Percentiles rank a stretch among this genome's conserved stretches.
Evolutionary conservation across 1,140 invertebrate genomes (phyloP).

Genomic region (Trichomalopsis sarcophagae): DNA sequence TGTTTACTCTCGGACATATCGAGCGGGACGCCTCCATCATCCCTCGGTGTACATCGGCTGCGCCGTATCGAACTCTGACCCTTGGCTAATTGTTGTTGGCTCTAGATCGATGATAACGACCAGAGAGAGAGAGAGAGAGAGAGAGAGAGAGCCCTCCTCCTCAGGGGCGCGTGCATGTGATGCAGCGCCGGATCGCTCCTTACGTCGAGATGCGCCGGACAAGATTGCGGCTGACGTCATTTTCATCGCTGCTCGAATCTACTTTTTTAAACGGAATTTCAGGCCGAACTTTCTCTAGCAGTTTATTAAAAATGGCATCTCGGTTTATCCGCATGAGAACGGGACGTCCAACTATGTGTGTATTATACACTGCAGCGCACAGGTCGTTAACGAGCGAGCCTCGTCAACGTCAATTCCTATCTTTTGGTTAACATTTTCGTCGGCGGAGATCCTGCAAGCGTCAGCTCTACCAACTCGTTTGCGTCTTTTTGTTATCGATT

Average conservation of each 20-base stretch:
- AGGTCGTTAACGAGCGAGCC: neutral
- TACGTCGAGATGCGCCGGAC: neutral
- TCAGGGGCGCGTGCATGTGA: neutral
- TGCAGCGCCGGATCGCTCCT: neutral
- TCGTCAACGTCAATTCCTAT: conserved; percentile 24
- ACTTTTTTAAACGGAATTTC: no score
- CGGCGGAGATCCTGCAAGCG: neutral
- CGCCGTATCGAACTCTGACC: conserved; percentile 70
- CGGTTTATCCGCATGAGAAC: conserved; percentile 56
- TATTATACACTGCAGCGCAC: neutral
- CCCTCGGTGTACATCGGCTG: neutral
- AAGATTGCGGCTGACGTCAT: conserved; percentile 39
- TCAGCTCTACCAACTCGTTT: conserved; percentile 7
- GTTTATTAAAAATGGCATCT: conserved; percentile 46
- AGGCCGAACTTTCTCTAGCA: no score
- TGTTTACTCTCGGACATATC: conserved; percentile 65
- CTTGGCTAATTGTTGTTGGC: conserved; percentile 74
- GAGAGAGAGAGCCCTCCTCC: conserved; percentile 10
- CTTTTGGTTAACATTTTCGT: conserved; percentile 6
- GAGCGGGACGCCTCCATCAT: conserved; percentile 6
- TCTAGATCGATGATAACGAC: conserved; percentile 71
- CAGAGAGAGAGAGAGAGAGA: neutral
- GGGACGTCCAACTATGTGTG: conserved; percentile 31
- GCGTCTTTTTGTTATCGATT: conserved; percentile 27
- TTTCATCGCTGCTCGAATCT: conserved; percentile 22